These are phyloP conservation scores for Phyto melanocephala DNA, from an alignment of 2,888 invertebrate genomes.

Conservation along the genomic window DNA sequence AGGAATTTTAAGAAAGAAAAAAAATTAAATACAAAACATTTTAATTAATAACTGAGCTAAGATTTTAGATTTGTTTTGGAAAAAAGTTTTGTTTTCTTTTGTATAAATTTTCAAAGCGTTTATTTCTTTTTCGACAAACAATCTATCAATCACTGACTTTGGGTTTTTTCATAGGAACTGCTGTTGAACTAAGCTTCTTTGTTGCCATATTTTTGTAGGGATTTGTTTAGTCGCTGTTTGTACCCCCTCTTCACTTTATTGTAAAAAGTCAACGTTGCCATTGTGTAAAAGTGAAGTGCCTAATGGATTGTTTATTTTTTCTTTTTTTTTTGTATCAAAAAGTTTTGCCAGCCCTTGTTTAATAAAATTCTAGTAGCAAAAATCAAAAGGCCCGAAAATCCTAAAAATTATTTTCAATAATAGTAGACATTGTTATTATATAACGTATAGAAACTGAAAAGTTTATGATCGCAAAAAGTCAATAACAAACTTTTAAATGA, in stretches of 20 bases:
- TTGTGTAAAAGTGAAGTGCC: slow-evolving; percentile 8
- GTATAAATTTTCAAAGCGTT: neutral
- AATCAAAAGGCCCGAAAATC: neutral
- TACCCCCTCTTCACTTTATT: neutral
- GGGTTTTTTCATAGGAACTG: neutral
- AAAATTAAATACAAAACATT: neutral
- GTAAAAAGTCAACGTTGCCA: neutral
- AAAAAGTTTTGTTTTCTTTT: neutral
- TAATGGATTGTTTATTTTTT: slow-evolving; percentile 8
- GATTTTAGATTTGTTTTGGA: no score
- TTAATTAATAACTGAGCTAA: neutral
- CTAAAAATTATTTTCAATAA: slow-evolving; percentile 26
- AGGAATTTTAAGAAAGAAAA: neutral
- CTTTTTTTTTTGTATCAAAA: slow-evolving; percentile 16
- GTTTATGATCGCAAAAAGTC: neutral
- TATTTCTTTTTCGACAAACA: neutral
- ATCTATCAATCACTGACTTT: slow-evolving; percentile 1
- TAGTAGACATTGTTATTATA: slow-evolving; percentile 16
- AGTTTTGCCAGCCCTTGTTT: slow-evolving; percentile 40
- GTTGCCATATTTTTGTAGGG: slow-evolving; percentile 12
- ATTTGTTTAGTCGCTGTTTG: slow-evolving; percentile 28
- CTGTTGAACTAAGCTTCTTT: neutral
- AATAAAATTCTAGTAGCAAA: slow-evolving; percentile 9
- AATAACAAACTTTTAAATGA: neutral
- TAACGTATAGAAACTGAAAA: slow-evolving; percentile 16